These are phyloP conservation scores for Lepus timidus DNA, from an alignment of 2,113 vertebrate genomes.

Conservation along the genomic window DNA sequence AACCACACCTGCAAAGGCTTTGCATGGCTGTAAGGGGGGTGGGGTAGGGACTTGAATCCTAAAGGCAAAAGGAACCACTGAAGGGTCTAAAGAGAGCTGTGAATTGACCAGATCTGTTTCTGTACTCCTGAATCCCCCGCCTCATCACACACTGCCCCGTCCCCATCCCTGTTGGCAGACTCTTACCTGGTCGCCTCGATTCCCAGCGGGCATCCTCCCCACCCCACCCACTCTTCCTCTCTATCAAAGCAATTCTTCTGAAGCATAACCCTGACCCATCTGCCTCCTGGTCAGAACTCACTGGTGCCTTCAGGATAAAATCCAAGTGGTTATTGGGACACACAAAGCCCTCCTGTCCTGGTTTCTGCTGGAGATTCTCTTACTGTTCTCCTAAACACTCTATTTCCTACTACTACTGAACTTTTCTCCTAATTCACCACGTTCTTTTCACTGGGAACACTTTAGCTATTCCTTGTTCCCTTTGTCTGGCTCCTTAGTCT, in stretches of 20 bases:
- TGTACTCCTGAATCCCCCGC: background rate
- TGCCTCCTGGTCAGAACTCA: background rate
- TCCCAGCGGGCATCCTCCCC: background rate
- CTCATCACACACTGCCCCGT: background rate
- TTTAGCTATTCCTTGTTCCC: background rate
- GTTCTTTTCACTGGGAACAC: background rate
- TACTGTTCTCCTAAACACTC: background rate
- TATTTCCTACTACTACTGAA: background rate
- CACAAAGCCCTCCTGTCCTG: background rate
- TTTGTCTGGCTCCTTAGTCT: background rate
- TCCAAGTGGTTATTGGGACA: background rate
- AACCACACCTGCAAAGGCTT: background rate
- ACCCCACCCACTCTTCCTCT: background rate
- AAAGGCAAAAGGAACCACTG: background rate
- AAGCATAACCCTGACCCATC: background rate
- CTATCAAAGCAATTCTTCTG: background rate
- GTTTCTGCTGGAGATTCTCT: background rate
- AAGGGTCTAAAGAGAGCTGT: background rate
- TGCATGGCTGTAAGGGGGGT: background rate
- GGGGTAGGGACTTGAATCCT: background rate
- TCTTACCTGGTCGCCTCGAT: background rate
- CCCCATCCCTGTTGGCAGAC: background rate
- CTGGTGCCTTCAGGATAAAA: background rate
- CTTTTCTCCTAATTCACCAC: background rate
- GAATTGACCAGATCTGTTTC: background rate